A percentile compares a stretch with the other conserved stretches of the same genome.
Evolutionary conservation across 2,113 vertebrate genomes (phyloP).

Genomic region (Nanorana parkeri): DNA sequence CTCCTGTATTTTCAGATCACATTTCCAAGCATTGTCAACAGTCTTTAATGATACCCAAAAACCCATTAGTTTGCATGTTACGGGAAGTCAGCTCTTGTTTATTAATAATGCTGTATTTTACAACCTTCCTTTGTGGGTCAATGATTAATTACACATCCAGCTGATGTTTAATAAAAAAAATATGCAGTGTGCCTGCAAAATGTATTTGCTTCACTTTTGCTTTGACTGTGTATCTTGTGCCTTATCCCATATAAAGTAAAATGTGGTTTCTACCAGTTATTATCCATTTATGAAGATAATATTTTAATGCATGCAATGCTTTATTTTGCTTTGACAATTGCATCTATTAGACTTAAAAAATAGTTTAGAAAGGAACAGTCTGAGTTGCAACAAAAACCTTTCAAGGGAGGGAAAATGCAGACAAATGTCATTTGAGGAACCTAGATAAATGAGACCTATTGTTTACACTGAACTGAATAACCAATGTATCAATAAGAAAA

Average conservation of each 20-base stretch:
- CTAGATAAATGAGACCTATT: too few relatives aligned
- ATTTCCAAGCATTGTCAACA: slow-evolving; percentile 52
- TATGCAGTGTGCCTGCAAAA: slow-evolving; percentile 6
- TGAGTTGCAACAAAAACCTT: too few relatives aligned
- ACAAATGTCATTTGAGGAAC: too few relatives aligned
- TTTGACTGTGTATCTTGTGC: background rate
- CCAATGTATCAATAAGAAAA: too few relatives aligned
- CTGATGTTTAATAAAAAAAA: slow-evolving; percentile 33
- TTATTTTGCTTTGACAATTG: too few relatives aligned
- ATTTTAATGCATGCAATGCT: too few relatives aligned
- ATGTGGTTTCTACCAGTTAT: background rate
- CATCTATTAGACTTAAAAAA: too few relatives aligned
- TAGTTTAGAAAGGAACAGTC: too few relatives aligned
- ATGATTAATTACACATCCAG: slow-evolving; percentile 51
- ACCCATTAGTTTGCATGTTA: slow-evolving; percentile 53
- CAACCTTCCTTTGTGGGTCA: slow-evolving; percentile 58
- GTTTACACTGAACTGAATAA: too few relatives aligned
- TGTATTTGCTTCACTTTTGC: background rate
- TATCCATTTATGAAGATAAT: too few relatives aligned
- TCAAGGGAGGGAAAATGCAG: too few relatives aligned
- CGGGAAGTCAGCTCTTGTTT: slow-evolving; percentile 40
- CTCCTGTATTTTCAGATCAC: background rate
- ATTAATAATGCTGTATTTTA: slow-evolving; percentile 63
- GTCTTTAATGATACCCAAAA: slow-evolving; percentile 30
- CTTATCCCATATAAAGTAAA: background rate